Percentiles rank a stretch among this genome's conserved stretches.
Conservation (phyloP, 2,113 vertebrate genomes). For the Pelodiscus sinensis region DNA sequence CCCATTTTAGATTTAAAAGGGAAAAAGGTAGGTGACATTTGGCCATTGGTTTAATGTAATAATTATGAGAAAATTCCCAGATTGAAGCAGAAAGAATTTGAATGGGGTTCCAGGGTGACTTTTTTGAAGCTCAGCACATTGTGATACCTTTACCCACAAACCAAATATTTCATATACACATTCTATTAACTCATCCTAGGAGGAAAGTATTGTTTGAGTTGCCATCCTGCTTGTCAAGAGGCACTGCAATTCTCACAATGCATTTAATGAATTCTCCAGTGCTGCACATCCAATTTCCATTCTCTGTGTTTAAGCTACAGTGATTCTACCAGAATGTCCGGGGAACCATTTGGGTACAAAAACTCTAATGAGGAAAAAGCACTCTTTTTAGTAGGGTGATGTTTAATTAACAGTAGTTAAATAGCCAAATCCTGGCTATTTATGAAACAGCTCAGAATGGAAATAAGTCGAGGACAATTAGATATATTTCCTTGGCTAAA, state of each 20-base stretch:
- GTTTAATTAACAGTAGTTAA: conserved; percentile 76
- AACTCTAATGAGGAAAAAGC: conserved; percentile 62
- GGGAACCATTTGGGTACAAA: conserved; percentile 67
- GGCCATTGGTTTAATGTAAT: neutral
- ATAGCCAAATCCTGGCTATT: conserved; percentile 59
- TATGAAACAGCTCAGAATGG: conserved; percentile 60
- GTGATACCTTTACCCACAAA: neutral
- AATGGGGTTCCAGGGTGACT: neutral
- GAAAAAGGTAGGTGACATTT: neutral
- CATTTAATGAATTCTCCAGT: conserved; percentile 58
- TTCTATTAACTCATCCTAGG: conserved; percentile 38
- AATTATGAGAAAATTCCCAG: neutral
- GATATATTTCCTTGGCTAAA: conserved; percentile 60
- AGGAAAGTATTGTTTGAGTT: conserved; percentile 22
- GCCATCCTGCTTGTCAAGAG: conserved; percentile 49
- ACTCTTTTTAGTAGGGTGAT: conserved; percentile 42
- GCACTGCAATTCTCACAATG: conserved; percentile 51
- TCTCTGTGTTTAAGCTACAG: conserved; percentile 66
- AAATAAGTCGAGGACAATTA: conserved; percentile 60
- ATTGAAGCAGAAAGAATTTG: conserved; percentile 12
- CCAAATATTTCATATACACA: conserved; percentile 23
- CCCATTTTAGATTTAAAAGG: neutral
- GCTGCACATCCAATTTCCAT: conserved; percentile 61
- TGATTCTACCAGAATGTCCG: conserved; percentile 56
- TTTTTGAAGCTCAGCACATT: neutral